These are phyloP conservation scores for Caenorhabditis zanzibari DNA, from an alignment of 2,888 invertebrate species.

Conservation along the genomic window DNA sequence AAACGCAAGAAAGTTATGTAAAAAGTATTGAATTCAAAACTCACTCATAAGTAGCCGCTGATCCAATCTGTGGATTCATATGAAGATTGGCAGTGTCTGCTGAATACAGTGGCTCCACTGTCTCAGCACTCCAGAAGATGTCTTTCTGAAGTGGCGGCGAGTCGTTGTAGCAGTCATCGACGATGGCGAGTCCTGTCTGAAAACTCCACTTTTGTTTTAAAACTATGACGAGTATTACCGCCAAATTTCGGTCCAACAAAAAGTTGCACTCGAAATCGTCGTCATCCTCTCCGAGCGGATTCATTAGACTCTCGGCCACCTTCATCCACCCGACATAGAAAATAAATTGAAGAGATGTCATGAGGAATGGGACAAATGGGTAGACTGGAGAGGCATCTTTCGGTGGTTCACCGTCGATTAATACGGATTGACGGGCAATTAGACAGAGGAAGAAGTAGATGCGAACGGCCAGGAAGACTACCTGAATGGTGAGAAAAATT, in stretches of 20 bases:
- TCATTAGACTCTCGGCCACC: slow-evolving; percentile 80
- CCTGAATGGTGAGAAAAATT: slow-evolving; percentile 31
- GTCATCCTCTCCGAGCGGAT: slow-evolving; percentile 81
- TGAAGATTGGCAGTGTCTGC: slow-evolving; percentile 72
- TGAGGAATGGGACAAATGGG: slow-evolving; percentile 76
- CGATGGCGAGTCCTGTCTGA: slow-evolving; percentile 71
- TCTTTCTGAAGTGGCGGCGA: slow-evolving; percentile 72
- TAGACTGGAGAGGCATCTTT: slow-evolving; percentile 70
- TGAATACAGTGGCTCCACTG: slow-evolving; percentile 72
- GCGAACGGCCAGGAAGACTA: slow-evolving; percentile 81
- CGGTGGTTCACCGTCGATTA: slow-evolving; percentile 74
- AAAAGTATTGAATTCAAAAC: too few relatives aligned
- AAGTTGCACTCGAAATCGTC: slow-evolving; percentile 80
- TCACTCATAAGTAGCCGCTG: slow-evolving; percentile 72
- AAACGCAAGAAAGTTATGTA: too few relatives aligned
- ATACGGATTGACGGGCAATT: slow-evolving; percentile 79
- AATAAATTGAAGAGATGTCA: slow-evolving; percentile 79
- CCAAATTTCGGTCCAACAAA: slow-evolving; percentile 73
- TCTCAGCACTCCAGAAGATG: slow-evolving; percentile 69
- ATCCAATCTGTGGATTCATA: slow-evolving; percentile 74
- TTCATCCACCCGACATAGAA: slow-evolving; percentile 82
- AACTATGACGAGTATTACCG: slow-evolving; percentile 31
- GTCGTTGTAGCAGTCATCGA: slow-evolving; percentile 73
- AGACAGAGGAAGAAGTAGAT: slow-evolving; percentile 80
- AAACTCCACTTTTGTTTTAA: not conserved